These are phyloP conservation scores for Gallinago solitaria DNA, from an alignment of 2,797 vertebrate genomes.

Conservation along the genomic window DNA sequence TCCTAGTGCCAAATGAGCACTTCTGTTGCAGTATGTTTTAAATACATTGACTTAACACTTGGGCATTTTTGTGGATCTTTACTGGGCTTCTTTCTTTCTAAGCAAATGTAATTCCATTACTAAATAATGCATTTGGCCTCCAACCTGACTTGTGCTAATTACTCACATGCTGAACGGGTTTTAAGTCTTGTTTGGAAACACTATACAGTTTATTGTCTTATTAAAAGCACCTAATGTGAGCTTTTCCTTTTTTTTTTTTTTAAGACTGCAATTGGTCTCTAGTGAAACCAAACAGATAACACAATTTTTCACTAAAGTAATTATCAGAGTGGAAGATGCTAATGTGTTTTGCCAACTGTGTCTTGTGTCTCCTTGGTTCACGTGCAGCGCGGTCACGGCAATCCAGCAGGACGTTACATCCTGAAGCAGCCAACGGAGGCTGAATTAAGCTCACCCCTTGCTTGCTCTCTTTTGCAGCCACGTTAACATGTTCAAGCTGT, in stretches of 20 bases:
- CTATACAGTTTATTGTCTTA: slow-evolving; percentile 48
- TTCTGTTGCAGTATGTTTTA: background rate
- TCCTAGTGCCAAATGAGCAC: background rate
- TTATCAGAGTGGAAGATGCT: slow-evolving; percentile 76
- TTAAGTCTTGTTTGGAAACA: slow-evolving; percentile 7
- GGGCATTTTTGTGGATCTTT: background rate
- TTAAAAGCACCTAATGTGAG: slow-evolving; percentile 61
- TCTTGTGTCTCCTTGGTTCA: slow-evolving; percentile 19
- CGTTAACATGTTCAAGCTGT: background rate
- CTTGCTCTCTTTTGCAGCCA: background rate
- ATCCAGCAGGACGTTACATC: background rate
- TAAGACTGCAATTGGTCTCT: slow-evolving; percentile 48
- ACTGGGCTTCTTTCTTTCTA: slow-evolving; percentile 33
- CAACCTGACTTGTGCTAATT: slow-evolving; percentile 41
- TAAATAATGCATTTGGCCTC: slow-evolving; percentile 61
- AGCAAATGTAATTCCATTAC: slow-evolving; percentile 39
- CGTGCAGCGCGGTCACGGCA: background rate
- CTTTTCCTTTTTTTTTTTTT: slow-evolving; percentile 18
- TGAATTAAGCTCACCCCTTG: background rate
- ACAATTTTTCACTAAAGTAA: slow-evolving; percentile 76
- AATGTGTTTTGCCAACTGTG: slow-evolving; percentile 67
- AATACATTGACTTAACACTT: background rate
- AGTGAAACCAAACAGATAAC: slow-evolving; percentile 71
- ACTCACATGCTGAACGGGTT: slow-evolving; percentile 14
- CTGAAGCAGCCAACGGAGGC: background rate